A percentile compares a stretch with the other conserved stretches of the same genome.
These are phyloP conservation scores for Pandemis corylana DNA, from an alignment of 2,888 invertebrate species.

Conservation along the genomic window DNA sequence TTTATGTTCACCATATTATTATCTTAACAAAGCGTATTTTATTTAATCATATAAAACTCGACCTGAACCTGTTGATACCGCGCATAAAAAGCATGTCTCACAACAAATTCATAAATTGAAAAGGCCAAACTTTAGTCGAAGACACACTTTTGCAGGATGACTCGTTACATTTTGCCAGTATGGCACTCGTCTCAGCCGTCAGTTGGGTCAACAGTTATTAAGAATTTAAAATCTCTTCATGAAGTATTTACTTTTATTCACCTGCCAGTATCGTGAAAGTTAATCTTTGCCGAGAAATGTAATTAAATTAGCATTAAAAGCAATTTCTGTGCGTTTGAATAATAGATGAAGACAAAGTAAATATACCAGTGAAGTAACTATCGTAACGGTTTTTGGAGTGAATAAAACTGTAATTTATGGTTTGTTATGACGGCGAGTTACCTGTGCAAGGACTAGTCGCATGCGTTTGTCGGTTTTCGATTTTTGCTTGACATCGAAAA, in stretches of 20 bases:
- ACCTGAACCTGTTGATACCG: neutral
- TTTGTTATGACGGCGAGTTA: slow-evolving; percentile 2
- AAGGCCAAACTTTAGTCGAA: slow-evolving; percentile 1
- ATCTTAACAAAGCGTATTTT: neutral
- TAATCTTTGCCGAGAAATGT: slow-evolving; percentile 25
- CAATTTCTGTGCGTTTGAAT: slow-evolving; percentile 28
- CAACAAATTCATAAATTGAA: slow-evolving; percentile 7
- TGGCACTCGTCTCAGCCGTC: slow-evolving; percentile 3
- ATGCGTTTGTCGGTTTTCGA: no score
- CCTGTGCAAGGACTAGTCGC: neutral
- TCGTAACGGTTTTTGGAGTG: slow-evolving; percentile 18
- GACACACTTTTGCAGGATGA: slow-evolving; percentile 31
- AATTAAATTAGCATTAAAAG: slow-evolving; percentile 35
- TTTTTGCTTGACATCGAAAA: no score
- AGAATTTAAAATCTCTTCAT: slow-evolving; percentile 28
- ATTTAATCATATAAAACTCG: neutral
- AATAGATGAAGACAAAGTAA: slow-evolving; percentile 15
- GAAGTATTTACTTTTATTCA: slow-evolving; percentile 26
- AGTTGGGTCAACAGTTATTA: slow-evolving; percentile 32
- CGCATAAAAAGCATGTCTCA: slow-evolving; percentile 3
- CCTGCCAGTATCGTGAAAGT: slow-evolving; percentile 35
- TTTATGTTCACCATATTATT: neutral
- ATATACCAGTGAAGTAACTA: slow-evolving; percentile 27
- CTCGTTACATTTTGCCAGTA: slow-evolving; percentile 17
- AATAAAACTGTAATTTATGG: slow-evolving; percentile 6